Percentiles rank a stretch among this genome's conserved stretches.
phyloP scores from a whole-genome alignment of 2,797 vertebrate species.

The Kryptolebias ocellatus region DNA sequence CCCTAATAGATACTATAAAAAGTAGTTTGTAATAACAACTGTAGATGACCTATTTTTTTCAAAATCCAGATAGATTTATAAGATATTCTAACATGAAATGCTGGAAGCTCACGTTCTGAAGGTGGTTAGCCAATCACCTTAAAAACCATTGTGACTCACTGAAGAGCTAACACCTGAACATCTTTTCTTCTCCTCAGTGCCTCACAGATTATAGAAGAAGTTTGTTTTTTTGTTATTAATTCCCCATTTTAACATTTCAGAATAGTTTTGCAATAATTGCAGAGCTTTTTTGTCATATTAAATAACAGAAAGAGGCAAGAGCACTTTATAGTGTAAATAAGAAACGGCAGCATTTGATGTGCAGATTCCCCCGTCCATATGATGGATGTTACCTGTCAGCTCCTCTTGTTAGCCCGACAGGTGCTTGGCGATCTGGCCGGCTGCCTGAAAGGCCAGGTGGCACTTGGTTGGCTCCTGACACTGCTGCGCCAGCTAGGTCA shows the following conservation, averaged over 20 bases:
- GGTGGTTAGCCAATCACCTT: conserved; percentile 1
- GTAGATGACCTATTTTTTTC: too few species aligned
- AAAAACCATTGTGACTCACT: neutral
- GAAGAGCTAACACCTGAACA: neutral
- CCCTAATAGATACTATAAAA: too few species aligned
- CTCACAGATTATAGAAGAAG: neutral
- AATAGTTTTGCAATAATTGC: neutral
- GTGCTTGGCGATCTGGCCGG: conserved; percentile 35
- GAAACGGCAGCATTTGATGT: conserved; percentile 64
- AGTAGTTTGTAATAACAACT: too few species aligned
- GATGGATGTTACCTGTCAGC: conserved; percentile 61
- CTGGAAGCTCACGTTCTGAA: neutral
- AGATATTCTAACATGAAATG: conserved; percentile 1
- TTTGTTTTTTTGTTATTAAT: neutral
- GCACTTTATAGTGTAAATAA: conserved; percentile 66
- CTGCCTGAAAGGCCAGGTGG: conserved; percentile 62
- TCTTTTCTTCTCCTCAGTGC: neutral
- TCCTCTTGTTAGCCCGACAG: conserved; percentile 39
- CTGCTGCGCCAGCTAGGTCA: conserved; percentile 24
- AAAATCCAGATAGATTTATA: neutral
- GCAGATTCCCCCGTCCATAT: conserved; percentile 42
- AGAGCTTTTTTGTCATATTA: conserved; percentile 20
- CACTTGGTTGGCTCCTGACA: conserved; percentile 44
- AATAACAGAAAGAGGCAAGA: conserved; percentile 9
- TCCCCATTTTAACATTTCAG: conserved; percentile 11